These are phyloP conservation scores for Tinamus guttatus DNA, from an alignment of 2,113 vertebrate species.

Conservation along the genomic window DNA sequence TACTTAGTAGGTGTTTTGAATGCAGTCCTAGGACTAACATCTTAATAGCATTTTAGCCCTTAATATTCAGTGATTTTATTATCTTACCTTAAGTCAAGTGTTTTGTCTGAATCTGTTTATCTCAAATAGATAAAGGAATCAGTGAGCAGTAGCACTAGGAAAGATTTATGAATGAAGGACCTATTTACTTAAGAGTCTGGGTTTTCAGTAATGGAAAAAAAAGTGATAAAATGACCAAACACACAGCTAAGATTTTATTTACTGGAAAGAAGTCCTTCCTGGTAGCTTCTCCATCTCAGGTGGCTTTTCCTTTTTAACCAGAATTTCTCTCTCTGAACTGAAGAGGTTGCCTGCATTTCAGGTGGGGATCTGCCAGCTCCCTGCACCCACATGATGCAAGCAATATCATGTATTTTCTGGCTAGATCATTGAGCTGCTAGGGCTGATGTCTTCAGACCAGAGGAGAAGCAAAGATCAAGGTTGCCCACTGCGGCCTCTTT, in stretches of 20 bases:
- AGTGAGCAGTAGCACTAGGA: rapidly evolving
- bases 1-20: background rate
- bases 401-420: background rate
- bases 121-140: background rate
- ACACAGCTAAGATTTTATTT: background rate
- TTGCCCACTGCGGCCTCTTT: background rate
- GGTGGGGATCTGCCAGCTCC: background rate
- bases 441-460: background rate
- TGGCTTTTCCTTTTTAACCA: background rate
- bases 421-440: background rate
- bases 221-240: background rate
- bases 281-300: background rate
- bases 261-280: background rate
- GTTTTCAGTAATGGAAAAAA: background rate
- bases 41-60: background rate
- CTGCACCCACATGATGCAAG: background rate
- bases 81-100: background rate
- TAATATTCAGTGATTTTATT: background rate
- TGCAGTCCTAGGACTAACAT: background rate
- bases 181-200: background rate
- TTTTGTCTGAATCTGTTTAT: background rate
- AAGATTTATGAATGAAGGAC: background rate
- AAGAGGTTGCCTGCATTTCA: background rate
- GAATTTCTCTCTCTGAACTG: background rate
- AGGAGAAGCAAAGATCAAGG: background rate